These are phyloP conservation scores for Pseudomyrmex flavicornis DNA, from an alignment of 1,140 invertebrate species.

Conservation along the genomic window DNA sequence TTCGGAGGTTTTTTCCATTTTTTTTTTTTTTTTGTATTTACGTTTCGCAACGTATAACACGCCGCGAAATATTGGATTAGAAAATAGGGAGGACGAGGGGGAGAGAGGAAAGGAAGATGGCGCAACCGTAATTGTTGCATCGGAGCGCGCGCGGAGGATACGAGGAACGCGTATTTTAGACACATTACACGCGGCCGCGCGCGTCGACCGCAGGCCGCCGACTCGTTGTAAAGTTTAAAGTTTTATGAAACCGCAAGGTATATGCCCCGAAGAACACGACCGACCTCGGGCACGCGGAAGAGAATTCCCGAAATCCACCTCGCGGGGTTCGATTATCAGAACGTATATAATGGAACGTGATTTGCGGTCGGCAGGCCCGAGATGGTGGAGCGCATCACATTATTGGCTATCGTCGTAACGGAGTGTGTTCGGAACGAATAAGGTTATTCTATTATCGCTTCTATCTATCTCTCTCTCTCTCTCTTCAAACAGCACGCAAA, in stretches of 20 bases:
- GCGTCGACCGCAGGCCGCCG: conserved; percentile 49
- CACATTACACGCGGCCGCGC: conserved; percentile 23
- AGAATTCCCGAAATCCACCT: conserved; percentile 73
- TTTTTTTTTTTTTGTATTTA: not conserved
- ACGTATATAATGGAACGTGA: conserved; percentile 72
- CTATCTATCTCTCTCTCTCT: not conserved
- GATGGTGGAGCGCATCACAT: conserved; percentile 53
- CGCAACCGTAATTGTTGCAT: conserved; percentile 2
- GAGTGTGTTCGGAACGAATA: not conserved
- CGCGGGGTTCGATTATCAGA: conserved; percentile 62
- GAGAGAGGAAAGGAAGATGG: too few species aligned
- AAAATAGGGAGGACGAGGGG: not conserved
- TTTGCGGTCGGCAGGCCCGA: conserved; percentile 70
- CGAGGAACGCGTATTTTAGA: conserved; percentile 49
- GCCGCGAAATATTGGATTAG: conserved; percentile 14
- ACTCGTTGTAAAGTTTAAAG: conserved; percentile 56
- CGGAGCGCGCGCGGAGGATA: not conserved
- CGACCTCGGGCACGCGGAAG: conserved; percentile 70
- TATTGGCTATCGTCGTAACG: conserved; percentile 36
- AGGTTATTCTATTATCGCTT: conserved; percentile 24
- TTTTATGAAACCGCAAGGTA: conserved; percentile 62
- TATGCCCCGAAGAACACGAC: conserved; percentile 48
- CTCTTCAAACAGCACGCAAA: conserved; percentile 7
- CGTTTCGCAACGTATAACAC: not conserved
- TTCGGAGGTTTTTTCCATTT: too few species aligned